A percentile compares a stretch with the other conserved stretches of the same genome.
phyloP scores from a whole-genome alignment of 2,797 vertebrate species.

The Sylvilagus floridanus region DNA sequence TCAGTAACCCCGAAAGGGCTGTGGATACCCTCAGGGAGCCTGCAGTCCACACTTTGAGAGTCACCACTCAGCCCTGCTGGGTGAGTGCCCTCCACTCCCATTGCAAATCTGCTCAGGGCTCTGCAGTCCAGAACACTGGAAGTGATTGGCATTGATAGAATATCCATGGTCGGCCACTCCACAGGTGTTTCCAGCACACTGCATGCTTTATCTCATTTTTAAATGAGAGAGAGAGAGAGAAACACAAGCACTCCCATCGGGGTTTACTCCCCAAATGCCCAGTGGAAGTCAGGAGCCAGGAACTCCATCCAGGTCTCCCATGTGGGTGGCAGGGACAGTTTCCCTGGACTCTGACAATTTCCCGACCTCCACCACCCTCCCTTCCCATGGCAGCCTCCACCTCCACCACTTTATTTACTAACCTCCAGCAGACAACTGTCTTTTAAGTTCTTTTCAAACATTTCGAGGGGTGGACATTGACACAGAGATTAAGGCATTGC shows the following conservation, averaged over 20 bases:
- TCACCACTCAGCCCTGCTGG: neutral
- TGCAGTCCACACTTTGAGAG: neutral
- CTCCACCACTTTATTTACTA: neutral
- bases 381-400: neutral
- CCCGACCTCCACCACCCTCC: neutral
- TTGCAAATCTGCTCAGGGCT: neutral
- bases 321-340: neutral
- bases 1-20: neutral
- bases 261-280: no score
- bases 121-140: neutral
- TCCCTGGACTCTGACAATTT: neutral
- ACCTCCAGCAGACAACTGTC: neutral
- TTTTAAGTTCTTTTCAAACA: neutral
- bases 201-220: neutral
- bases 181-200: neutral
- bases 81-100: neutral
- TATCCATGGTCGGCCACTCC: neutral
- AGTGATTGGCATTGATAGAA: neutral
- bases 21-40: neutral
- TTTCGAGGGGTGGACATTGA: neutral
- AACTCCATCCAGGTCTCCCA: no score
- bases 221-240: neutral
- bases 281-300: no score
- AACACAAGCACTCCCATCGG: no score
- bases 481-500: no score